Evolutionary conservation across 2,888 invertebrate genomes (phyloP), one percentile per base, ranked within the genome.

Genomic region (Torymus tubicola): DNA sequence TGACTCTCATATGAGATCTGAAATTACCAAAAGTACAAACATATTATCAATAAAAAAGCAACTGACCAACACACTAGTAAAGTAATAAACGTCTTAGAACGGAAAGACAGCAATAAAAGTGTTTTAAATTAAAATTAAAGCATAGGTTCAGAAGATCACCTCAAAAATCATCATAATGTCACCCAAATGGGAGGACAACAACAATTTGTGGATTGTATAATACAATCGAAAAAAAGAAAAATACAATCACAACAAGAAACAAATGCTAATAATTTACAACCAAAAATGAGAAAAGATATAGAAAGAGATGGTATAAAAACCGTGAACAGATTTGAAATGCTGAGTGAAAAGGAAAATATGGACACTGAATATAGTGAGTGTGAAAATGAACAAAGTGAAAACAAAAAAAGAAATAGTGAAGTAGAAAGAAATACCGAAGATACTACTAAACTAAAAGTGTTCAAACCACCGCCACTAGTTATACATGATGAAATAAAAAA

Each of bases 41-140:
- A 2, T 8, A 31, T 31, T 31, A 31, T 31, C 8, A 31, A 71
- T 42, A 0, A 87, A 82, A 24, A 84, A 85, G n/a, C n/a, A n/a
- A n/a, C n/a, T n/a, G n/a, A n/a, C n/a, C n/a, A n/a, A n/a, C n/a
- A n/a, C n/a, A n/a, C n/a, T n/a, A 3, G 1, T 2, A 31, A 31
- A 31, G 4, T 5, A 2, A 31, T 8, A 31, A 31, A 31, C 31
- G 8, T 8, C 31, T 5, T 31, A 31, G 0, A 31, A 1, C 31
- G 3, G 8, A 5, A 31, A 31, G 31, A 5, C 5, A 31, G 31
- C 4, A 31, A 31, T 5, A 8, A 31, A 31, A 31, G 0, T 0
- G 31, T 3, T 31, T n/a, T n/a, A 2, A 31, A 3, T 1, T 2
- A 31, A 31, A 1, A 31, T 5, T 8, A 2, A 31, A 31, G 31